Conservation (phyloP, 2,888 invertebrate species). For the Netelia inedita region DNA sequence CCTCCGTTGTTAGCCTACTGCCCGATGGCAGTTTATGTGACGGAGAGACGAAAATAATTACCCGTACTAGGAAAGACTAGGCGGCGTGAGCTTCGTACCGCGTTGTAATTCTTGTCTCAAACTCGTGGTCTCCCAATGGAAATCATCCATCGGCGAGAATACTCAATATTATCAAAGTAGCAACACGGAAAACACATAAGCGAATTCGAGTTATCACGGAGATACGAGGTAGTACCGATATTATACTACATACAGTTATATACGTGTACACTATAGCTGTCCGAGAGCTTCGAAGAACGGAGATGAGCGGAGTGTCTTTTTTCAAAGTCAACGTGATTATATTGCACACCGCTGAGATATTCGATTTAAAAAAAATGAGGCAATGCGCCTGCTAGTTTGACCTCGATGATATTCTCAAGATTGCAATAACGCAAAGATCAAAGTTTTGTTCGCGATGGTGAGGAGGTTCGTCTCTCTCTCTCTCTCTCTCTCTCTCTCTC, state of each 20-base stretch:
- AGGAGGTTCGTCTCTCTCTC: slow-evolving; percentile 33
- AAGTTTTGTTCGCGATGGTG: slow-evolving; percentile 76
- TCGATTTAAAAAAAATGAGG: slow-evolving; percentile 72
- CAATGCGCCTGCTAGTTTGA: slow-evolving; percentile 61
- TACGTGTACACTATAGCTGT: not conserved
- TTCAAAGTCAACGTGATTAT: slow-evolving; percentile 66
- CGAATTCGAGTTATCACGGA: not conserved
- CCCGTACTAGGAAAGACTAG: slow-evolving; percentile 67
- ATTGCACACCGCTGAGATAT: slow-evolving; percentile 73
- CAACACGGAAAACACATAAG: not conserved
- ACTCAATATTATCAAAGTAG: not conserved
- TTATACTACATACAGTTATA: not conserved
- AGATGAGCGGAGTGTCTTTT: slow-evolving; percentile 50
- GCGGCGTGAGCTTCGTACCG: not conserved
- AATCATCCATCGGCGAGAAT: slow-evolving; percentile 4
- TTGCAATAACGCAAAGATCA: slow-evolving; percentile 83
- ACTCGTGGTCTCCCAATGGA: not conserved
- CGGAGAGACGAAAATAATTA: slow-evolving; percentile 78
- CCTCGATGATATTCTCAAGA: slow-evolving; percentile 72
- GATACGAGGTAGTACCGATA: not conserved
- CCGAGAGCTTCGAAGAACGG: not conserved
- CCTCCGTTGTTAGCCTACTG: slow-evolving; percentile 71
- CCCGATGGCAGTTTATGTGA: slow-evolving; percentile 70
- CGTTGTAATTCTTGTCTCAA: not conserved
- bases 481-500: slow-evolving; percentile 27